Percentiles rank a stretch among this genome's conserved stretches.
Evolutionary conservation across 2,888 invertebrate species (phyloP).

Genomic region (Cactoblastis cactorum): DNA sequence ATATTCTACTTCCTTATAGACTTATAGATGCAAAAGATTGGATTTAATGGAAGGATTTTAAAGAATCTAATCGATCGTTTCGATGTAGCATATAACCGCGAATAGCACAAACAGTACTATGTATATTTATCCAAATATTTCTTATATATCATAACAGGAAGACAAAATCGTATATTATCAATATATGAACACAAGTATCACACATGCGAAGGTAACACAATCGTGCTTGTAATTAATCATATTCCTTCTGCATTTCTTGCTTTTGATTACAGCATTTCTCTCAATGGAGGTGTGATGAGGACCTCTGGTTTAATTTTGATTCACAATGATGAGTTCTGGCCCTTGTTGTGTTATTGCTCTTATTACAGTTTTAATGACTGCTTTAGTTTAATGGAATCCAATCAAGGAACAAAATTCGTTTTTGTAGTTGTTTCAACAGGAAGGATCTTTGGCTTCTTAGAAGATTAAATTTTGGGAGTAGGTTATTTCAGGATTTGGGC

Average conservation of each 20-base stretch:
- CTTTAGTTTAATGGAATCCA: slow-evolving; percentile 41
- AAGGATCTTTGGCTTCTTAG: slow-evolving; percentile 1
- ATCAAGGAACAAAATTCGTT: slow-evolving; percentile 13
- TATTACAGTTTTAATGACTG: slow-evolving; percentile 50
- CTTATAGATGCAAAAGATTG: too few species aligned
- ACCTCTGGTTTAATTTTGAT: slow-evolving; percentile 57
- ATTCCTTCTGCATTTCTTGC: slow-evolving; percentile 48
- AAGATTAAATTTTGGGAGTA: not conserved
- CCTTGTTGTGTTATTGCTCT: slow-evolving; percentile 47
- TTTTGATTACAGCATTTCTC: slow-evolving; percentile 55
- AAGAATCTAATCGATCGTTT: too few species aligned
- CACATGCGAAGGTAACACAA: slow-evolving; percentile 17
- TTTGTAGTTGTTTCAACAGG: not conserved
- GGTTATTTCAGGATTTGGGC: not conserved
- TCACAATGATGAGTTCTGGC: slow-evolving; percentile 43
- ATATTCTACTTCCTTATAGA: too few species aligned
- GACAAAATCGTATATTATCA: not conserved
- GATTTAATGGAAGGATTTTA: too few species aligned
- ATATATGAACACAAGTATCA: not conserved
- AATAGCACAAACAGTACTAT: too few species aligned
- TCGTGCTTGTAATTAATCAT: slow-evolving; percentile 54
- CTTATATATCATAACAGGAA: not conserved
- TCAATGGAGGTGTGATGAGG: slow-evolving; percentile 48
- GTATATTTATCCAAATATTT: too few species aligned
- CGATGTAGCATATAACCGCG: too few species aligned